These are phyloP conservation scores for Perodicticus potto DNA, from an alignment of 2,797 vertebrate genomes.

Conservation along the genomic window DNA sequence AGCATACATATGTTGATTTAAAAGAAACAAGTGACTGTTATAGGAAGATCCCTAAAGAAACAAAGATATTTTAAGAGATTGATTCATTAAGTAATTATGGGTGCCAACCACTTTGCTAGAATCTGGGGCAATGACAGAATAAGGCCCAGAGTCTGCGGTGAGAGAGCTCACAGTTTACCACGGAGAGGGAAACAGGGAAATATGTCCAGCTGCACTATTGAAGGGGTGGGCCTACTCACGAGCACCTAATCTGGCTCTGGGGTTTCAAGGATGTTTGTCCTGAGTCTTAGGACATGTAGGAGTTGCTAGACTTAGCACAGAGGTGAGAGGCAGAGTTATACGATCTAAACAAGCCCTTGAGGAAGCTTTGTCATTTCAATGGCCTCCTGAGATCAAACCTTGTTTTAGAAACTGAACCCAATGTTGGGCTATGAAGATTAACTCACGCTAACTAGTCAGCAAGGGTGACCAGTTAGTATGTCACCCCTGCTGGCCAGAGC, in stretches of 20 bases:
- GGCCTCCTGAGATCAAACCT: slow-evolving; percentile 45
- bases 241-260: not conserved
- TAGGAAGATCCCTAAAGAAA: not conserved
- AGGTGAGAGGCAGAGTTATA: slow-evolving; percentile 6
- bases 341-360: not conserved
- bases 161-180: not conserved
- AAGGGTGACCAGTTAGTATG: not conserved
- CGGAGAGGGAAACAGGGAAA: not conserved
- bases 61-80: not conserved
- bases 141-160: not conserved
- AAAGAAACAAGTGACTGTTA: not conserved
- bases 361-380: slow-evolving; percentile 31
- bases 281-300: not conserved
- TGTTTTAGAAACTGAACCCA: slow-evolving; percentile 66
- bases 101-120: not conserved
- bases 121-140: not conserved
- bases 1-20: not conserved
- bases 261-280: not conserved
- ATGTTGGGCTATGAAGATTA: slow-evolving; percentile 35
- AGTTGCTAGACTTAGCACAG: not conserved
- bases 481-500: not conserved
- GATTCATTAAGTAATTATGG: not conserved
- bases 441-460: not conserved
- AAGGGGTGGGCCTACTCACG: not conserved
- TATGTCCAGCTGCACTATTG: not conserved